These are phyloP conservation scores for Percopsis omiscomaycus DNA, from an alignment of 2,797 vertebrate genomes.

Conservation along the genomic window DNA sequence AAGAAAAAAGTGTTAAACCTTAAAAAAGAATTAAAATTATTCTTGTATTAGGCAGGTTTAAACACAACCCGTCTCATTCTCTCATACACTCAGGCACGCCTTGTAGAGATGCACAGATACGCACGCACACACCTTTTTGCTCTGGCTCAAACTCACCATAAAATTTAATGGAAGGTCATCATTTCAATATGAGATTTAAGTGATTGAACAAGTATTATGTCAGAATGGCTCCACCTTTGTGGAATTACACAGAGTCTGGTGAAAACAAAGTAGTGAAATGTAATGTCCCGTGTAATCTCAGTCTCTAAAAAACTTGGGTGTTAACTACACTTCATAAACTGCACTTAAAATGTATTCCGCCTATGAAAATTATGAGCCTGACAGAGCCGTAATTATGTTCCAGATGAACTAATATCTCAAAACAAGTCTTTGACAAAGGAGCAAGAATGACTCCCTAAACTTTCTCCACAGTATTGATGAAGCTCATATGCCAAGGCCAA, in stretches of 20 bases:
- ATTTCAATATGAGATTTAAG: conserved; percentile 67
- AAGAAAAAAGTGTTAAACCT: background rate
- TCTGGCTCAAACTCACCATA: conserved; percentile 35
- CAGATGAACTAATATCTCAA: conserved; percentile 34
- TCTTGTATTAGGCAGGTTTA: too few relatives aligned
- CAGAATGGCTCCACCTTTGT: conserved; percentile 60
- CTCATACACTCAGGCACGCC: too few relatives aligned
- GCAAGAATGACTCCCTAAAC: conserved; percentile 8
- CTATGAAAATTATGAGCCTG: conserved; percentile 47
- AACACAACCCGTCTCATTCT: too few relatives aligned
- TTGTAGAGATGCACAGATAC: too few relatives aligned
- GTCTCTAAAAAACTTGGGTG: conserved; percentile 61
- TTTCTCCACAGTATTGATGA: conserved; percentile 1
- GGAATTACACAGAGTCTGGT: conserved; percentile 60
- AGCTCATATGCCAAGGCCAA: background rate
- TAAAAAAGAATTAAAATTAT: background rate
- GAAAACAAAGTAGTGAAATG: conserved; percentile 75
- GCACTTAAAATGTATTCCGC: conserved; percentile 38
- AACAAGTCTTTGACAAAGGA: conserved; percentile 12
- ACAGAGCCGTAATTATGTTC: conserved; percentile 47
- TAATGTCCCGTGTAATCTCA: conserved; percentile 76
- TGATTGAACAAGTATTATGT: conserved; percentile 60
- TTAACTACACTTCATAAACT: conserved; percentile 71
- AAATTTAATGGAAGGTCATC: conserved; percentile 55
- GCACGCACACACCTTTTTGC: conserved; percentile 21